Percentiles rank a stretch among this genome's conserved stretches.
Conservation (phyloP, 2,113 vertebrate species). For the Amphiprion ocellaris region DNA sequence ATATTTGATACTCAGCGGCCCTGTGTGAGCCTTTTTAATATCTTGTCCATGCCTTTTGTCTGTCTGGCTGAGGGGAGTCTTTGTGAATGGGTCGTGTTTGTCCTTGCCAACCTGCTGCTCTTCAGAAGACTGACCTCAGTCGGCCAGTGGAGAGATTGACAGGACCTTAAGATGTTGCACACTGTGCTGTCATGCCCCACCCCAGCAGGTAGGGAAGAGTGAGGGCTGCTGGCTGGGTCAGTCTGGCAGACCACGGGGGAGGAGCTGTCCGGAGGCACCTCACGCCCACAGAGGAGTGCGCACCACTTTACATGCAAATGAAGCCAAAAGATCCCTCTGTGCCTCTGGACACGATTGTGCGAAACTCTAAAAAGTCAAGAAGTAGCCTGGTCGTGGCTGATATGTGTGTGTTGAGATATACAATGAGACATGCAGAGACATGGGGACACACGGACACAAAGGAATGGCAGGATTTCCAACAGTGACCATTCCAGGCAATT, state of each 20-base stretch:
- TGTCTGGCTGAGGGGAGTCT: constrained; percentile 57
- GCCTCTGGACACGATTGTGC: constrained; percentile 72
- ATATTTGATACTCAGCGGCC: constrained; percentile 36
- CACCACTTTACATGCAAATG: constrained; percentile 85
- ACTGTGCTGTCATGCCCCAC: constrained; percentile 75
- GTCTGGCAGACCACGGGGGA: constrained; percentile 73
- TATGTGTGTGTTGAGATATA: constrained; percentile 32
- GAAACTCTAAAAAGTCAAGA: constrained; percentile 65
- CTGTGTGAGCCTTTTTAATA: constrained; percentile 61
- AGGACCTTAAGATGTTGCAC: constrained; percentile 79
- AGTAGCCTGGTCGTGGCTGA: constrained; percentile 35
- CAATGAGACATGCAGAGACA: neutral
- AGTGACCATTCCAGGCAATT: constrained; percentile 26
- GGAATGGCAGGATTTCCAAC: constrained; percentile 13
- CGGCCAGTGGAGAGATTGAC: constrained; percentile 76
- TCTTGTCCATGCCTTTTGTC: constrained; percentile 52
- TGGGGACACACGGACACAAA: constrained; percentile 4
- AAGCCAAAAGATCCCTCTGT: constrained; percentile 74
- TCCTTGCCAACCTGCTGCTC: constrained; percentile 79
- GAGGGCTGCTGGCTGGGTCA: constrained; percentile 75
- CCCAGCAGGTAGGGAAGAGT: constrained; percentile 76
- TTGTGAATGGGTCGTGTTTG: constrained; percentile 67
- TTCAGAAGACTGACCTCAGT: constrained; percentile 75
- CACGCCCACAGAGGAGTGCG: constrained; percentile 64
- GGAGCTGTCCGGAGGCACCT: constrained; percentile 76